Evolutionary conservation across 2,888 invertebrate genomes (phyloP).

Genomic region (Caenorhabditis sulstoni): DNA sequence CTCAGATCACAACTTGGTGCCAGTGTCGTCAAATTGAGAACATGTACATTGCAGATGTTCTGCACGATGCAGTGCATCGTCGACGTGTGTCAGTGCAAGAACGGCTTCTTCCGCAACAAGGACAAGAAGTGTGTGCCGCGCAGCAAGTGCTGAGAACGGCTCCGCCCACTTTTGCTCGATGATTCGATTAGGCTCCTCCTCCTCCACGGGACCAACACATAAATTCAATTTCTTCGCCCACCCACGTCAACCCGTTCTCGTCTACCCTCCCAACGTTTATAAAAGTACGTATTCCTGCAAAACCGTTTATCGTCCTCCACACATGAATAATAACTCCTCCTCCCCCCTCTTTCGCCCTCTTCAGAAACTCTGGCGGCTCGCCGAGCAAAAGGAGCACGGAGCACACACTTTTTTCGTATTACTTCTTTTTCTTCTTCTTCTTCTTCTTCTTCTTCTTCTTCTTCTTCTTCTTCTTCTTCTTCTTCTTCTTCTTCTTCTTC

Average conservation of each 20-base stretch:
- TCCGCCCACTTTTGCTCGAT: not conserved
- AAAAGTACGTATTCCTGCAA: no score
- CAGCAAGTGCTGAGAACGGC: constrained; percentile 41
- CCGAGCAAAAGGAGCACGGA: no score
- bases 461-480: not conserved
- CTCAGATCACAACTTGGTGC: no score
- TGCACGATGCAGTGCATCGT: constrained; percentile 54
- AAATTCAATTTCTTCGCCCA: constrained; percentile 17
- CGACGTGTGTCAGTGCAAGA: constrained; percentile 53
- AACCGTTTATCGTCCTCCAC: not conserved
- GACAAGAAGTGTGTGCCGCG: constrained; percentile 51
- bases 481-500: constrained; percentile 14
- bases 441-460: no score
- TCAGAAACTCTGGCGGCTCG: no score
- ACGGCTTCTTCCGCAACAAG: constrained; percentile 57
- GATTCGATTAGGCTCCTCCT: not conserved
- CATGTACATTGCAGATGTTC: constrained; percentile 42
- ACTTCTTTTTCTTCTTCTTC: not conserved
- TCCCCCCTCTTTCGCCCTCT: not conserved
- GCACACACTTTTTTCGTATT: constrained; percentile 10
- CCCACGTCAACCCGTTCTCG: no score
- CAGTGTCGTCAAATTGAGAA: no score
- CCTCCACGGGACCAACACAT: not conserved
- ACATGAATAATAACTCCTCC: constrained; percentile 6
- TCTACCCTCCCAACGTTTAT: no score